Evolutionary conservation across 2,113 vertebrate species (phyloP), one percentile per base, ranked within the genome.

Genomic region (Limnothrissa miodon): DNA sequence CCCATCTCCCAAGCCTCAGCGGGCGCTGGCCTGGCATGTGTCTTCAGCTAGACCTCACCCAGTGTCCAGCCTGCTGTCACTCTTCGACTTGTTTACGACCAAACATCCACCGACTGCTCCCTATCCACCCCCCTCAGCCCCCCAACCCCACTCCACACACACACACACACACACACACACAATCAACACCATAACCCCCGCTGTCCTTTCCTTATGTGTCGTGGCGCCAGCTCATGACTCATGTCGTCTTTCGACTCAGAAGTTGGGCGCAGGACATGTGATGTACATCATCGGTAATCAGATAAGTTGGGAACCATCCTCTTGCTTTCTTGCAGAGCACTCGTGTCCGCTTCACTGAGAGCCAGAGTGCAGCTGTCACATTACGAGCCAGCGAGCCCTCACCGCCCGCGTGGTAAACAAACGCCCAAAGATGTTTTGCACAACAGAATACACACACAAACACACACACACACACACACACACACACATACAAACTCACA

Each of bases 271-370:
- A 0, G 48, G 89, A 91, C 78, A 89, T 89, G 90, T 95, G 93
- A 95, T 93, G 92, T 91, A 90, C 93, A 94, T 92, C 88, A 86
- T 88, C 87, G 89, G 90, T 94, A 94, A 94, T 95, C 94, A 90
- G 88, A 94, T 93, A 94, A 93, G 92, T 94, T 95, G 91, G 92
- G 89, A 90, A 90, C 89, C 90, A 89, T 91, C 90, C 90, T 92
- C 89, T 88, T 90, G 91, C 91, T 92, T 92, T 90, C 90, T 78
- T n/a, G n/a, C n/a, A n/a, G n/a, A n/a, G n/a, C n/a, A n/a, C n/a
- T n/a, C 92, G 91, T 91, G 92, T 89, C 88, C 90, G 87, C 90
- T 91, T 87, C 93, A 91, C 87, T 92, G 91, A 92, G 87, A 90
- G 90, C 90, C 92, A 92, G 91, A 92, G 90, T 92, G 90, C 92